Conservation (phyloP, 1,140 invertebrate species). For the Dendroctonus valens region DNA sequence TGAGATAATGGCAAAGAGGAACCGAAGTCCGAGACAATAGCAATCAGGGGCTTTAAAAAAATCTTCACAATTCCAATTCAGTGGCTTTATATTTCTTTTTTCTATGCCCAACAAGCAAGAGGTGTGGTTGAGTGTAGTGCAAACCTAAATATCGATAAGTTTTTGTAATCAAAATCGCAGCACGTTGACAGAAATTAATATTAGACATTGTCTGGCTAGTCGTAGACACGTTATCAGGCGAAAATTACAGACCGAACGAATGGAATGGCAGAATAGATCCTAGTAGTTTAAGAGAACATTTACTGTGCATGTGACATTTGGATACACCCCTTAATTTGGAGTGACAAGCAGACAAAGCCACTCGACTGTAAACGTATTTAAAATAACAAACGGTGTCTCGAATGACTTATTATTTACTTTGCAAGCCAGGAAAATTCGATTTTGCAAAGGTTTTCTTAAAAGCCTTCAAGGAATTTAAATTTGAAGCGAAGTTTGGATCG, state of each 20-base stretch:
- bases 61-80: not conserved
- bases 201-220: slow-evolving; percentile 15
- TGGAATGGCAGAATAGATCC: slow-evolving; percentile 9
- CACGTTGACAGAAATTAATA: slow-evolving; percentile 15
- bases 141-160: not conserved
- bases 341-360: slow-evolving; percentile 4
- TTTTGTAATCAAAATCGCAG: slow-evolving; percentile 8
- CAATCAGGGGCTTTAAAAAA: not conserved
- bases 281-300: slow-evolving; percentile 13
- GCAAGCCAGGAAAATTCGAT: too few species aligned
- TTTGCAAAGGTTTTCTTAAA: too few species aligned
- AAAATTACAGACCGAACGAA: slow-evolving; percentile 13
- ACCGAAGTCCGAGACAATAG: not conserved
- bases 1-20: not conserved
- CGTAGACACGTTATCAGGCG: slow-evolving; percentile 2
- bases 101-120: not conserved
- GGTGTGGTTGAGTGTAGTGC: not conserved
- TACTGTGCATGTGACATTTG: slow-evolving; percentile 16
- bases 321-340: slow-evolving; percentile 18
- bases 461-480: too few species aligned
- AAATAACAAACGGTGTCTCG: not conserved
- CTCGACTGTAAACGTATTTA: slow-evolving; percentile 9
- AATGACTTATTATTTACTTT: too few species aligned
- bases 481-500: too few species aligned
- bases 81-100: not conserved